A percentile compares a stretch with the other conserved stretches of the same genome.
These are phyloP conservation scores for Pterostichus niger DNA, from an alignment of 2,888 invertebrate genomes.

Conservation along the genomic window DNA sequence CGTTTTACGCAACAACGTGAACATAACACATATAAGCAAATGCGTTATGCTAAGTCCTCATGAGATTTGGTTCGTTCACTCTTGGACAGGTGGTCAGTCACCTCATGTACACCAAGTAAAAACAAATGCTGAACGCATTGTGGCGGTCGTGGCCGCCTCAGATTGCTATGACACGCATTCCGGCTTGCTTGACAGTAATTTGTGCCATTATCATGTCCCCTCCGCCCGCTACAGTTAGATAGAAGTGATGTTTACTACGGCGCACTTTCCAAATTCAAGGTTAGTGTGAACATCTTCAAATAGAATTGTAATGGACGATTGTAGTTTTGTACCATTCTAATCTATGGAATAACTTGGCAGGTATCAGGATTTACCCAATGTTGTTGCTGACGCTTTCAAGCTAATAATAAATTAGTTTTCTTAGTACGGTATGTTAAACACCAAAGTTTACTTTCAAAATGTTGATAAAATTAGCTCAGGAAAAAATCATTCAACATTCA, in stretches of 20 bases:
- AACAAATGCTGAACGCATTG: constrained; percentile 30
- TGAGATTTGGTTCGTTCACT: constrained; percentile 46
- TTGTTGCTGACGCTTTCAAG: constrained; percentile 12
- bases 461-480: constrained; percentile 5
- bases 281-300: constrained; percentile 30
- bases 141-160: constrained; percentile 2
- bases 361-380: constrained; percentile 26
- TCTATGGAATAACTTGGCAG: constrained; percentile 39
- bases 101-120: constrained; percentile 52
- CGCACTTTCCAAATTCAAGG: constrained; percentile 46
- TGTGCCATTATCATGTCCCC: constrained; percentile 18
- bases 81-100: constrained; percentile 53
- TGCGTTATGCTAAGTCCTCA: constrained; percentile 10
- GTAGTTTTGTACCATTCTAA: not conserved
- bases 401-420: constrained; percentile 40
- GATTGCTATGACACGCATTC: constrained; percentile 42
- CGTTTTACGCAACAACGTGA: not conserved
- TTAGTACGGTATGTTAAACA: constrained; percentile 40
- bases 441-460: constrained; percentile 23
- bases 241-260: constrained; percentile 24
- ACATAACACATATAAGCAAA: constrained; percentile 27
- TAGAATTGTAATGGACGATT: not conserved
- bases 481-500: constrained; percentile 5
- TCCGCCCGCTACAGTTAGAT: not conserved
- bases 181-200: constrained; percentile 20